phyloP scores from a whole-genome alignment of 2,888 invertebrate species.

The Ganaspis brasiliensis region DNA sequence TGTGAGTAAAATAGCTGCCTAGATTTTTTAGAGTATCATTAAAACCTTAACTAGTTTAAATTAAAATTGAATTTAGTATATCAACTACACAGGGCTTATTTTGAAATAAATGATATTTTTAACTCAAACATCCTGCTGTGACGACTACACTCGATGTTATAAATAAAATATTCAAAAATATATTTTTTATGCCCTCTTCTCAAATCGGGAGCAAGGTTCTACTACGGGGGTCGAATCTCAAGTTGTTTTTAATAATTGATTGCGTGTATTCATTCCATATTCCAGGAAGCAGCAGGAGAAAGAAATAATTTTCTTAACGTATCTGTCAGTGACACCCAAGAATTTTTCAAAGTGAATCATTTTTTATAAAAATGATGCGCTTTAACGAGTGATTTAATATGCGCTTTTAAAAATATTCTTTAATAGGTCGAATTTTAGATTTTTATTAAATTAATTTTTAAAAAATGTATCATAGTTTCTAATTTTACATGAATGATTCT shows the following conservation, averaged over 20 bases:
- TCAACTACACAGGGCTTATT: background rate
- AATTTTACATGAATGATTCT: no score
- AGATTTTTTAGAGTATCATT: no score
- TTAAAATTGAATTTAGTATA: no score
- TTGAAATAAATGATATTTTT: constrained; percentile 14
- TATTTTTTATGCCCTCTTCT: constrained; percentile 20
- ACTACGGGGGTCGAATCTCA: constrained; percentile 40
- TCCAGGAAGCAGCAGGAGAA: constrained; percentile 8
- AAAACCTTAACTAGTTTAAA: no score
- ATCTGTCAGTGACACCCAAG: constrained; percentile 8
- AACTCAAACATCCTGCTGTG: background rate
- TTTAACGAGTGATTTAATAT: background rate
- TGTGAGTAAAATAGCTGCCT: no score
- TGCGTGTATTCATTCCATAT: constrained; percentile 23
- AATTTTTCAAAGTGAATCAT: background rate
- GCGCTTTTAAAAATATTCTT: background rate
- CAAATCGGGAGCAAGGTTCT: constrained; percentile 22
- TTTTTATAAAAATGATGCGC: no score
- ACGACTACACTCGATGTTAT: constrained; percentile 13
- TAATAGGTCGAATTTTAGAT: no score
- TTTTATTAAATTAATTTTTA: no score
- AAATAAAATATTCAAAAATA: constrained; percentile 34
- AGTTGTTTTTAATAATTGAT: constrained; percentile 31
- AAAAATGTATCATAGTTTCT: no score
- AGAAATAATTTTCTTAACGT: constrained; percentile 9